These are phyloP conservation scores for Arvicanthis niloticus DNA, from an alignment of 2,113 vertebrate genomes.

Conservation along the genomic window DNA sequence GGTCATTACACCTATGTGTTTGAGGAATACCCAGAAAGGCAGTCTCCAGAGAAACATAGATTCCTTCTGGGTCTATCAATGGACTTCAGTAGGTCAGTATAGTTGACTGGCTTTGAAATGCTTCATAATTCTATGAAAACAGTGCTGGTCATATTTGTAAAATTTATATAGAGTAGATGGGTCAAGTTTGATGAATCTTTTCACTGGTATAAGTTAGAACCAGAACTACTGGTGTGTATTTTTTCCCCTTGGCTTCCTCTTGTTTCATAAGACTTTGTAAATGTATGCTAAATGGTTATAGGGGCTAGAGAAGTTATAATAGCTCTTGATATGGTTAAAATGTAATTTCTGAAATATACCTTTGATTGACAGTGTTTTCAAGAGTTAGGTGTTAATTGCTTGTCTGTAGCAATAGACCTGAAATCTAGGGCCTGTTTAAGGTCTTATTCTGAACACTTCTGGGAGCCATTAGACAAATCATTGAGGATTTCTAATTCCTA, in stretches of 20 bases:
- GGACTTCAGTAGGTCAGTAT: too few species aligned
- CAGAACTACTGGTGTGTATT: not conserved
- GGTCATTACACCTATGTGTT: not conserved
- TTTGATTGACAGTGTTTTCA: not conserved
- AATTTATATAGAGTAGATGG: not conserved
- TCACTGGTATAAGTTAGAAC: not conserved
- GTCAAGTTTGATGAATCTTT: not conserved
- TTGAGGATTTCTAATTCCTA: not conserved
- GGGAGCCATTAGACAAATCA: not conserved
- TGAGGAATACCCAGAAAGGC: not conserved
- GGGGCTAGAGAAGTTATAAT: not conserved
- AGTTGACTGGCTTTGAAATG: not conserved
- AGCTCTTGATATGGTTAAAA: not conserved
- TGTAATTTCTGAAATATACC: not conserved
- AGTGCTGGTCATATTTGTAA: not conserved
- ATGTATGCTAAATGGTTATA: not conserved
- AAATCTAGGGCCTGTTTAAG: too few species aligned
- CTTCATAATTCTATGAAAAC: not conserved
- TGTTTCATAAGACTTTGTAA: not conserved
- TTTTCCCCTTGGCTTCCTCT: not conserved
- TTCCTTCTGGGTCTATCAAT: not conserved
- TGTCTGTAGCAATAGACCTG: not conserved
- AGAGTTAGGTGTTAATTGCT: not conserved
- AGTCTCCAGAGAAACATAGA: not conserved
- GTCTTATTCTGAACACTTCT: not conserved